Conservation (phyloP, 2,888 invertebrate genomes). For the Tiliacea aurago region DNA sequence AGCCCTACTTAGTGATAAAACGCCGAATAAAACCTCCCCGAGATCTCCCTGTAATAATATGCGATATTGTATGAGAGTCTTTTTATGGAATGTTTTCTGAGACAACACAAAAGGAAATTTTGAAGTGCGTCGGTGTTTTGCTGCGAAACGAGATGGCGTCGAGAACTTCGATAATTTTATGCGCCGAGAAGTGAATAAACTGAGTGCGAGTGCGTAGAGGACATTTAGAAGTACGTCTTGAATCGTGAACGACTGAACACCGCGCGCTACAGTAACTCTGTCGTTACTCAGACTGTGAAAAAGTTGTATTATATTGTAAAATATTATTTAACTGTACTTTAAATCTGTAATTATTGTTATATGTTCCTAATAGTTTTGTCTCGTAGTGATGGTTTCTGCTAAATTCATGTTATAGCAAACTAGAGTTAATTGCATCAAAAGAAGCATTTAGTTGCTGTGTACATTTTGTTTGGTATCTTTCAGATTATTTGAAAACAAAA, state of each 20-base stretch:
- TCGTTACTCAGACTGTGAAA: slow-evolving; percentile 60
- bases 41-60: slow-evolving; percentile 76
- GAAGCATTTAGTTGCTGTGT: slow-evolving; percentile 66
- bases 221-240: slow-evolving; percentile 58
- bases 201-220: slow-evolving; percentile 60
- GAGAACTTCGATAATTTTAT: slow-evolving; percentile 69
- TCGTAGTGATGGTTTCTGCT: slow-evolving; percentile 81
- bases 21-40: slow-evolving; percentile 67
- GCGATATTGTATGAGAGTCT: slow-evolving; percentile 73
- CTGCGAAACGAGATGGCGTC: slow-evolving; percentile 59
- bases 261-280: slow-evolving; percentile 45
- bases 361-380: slow-evolving; percentile 89
- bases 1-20: slow-evolving; percentile 86
- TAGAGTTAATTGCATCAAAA: slow-evolving; percentile 70
- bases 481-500: slow-evolving; percentile 34
- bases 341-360: slow-evolving; percentile 87
- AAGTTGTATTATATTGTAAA: slow-evolving; percentile 83
- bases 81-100: slow-evolving; percentile 71
- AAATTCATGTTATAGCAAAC: slow-evolving; percentile 76
- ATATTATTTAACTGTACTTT: slow-evolving; percentile 82
- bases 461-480: slow-evolving; percentile 64
- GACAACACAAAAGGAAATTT: slow-evolving; percentile 66
- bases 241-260: slow-evolving; percentile 45
- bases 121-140: slow-evolving; percentile 67
- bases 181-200: slow-evolving; percentile 72